Evolutionary conservation across 2,888 invertebrate species (phyloP), one percentile per base, ranked within the genome.

Genomic region (Scelioninae gen. 1): DNA sequence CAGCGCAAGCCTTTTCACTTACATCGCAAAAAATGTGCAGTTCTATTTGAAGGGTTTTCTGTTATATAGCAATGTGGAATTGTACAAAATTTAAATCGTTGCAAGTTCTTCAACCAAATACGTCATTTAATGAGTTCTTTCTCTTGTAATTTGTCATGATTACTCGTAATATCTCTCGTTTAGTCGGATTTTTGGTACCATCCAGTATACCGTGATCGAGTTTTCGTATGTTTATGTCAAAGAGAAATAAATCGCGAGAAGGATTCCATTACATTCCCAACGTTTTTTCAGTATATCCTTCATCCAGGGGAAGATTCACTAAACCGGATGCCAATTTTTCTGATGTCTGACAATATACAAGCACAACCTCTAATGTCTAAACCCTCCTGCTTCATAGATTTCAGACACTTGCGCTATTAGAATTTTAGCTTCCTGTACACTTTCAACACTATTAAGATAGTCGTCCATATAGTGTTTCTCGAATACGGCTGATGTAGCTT

Each of bases 1-100:
- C 23, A 23, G 23, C 23, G 4, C 23, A 23, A 23, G 23, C 11
- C 1, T 38, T 38, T 5, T n/a, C 79, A 60, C 88, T 86, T 10
- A 86, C 87, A 45, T 88, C 88, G 40, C 86, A 83, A 47, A 87
- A 88, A 0, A 85, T 63, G 65, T 88, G 87, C 0, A 87, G 47
- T 8, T 47, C 13, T 47, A 47, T 47, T 15, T 2, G 8, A 47
- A 7, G 47, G 47, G 3, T n/a, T 10, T n/a, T n/a, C 6, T 11
- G n/a, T 47, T 10, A n/a, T 9, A 38, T 58, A 58, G 11, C 58
- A 58, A 2, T 40, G 15, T 2, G 2, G 16, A 1, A 58, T 11
- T 40, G 4, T 8, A 13, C 16, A 40, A 2, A 15, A 3, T 16
- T n/a, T 23, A 7, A 58, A 0, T 31, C 1, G 8, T 11, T 38